These are phyloP conservation scores for Agonopterix heracliana DNA, from an alignment of 2,888 invertebrate species.

Conservation along the genomic window DNA sequence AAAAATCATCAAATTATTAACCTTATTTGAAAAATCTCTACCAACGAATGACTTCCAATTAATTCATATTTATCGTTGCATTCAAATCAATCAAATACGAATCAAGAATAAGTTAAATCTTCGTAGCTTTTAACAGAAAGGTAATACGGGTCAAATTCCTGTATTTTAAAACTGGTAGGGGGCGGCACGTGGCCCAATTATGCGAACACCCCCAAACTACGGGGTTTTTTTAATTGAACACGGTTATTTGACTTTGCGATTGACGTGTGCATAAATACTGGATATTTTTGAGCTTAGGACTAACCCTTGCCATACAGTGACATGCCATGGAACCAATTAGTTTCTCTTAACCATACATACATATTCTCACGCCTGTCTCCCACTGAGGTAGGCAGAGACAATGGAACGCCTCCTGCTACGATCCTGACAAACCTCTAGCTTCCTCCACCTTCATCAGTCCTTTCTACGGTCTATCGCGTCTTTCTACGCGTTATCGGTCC, in stretches of 20 bases:
- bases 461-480: too few species aligned
- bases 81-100: conserved; percentile 32
- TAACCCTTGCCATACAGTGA: neutral
- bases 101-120: conserved; percentile 7
- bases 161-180: conserved; percentile 21
- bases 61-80: conserved; percentile 40
- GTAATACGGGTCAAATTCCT: conserved; percentile 15
- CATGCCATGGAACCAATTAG: too few species aligned
- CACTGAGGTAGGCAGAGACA: too few species aligned
- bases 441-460: too few species aligned
- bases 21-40: conserved; percentile 1
- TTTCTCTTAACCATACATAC: too few species aligned
- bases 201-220: conserved; percentile 40
- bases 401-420: too few species aligned
- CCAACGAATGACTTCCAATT: conserved; percentile 49
- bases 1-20: too few species aligned
- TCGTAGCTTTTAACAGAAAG: conserved; percentile 16
- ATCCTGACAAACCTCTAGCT: too few species aligned
- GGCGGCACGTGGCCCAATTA: conserved; percentile 66
- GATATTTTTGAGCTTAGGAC: conserved; percentile 1
- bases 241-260: conserved; percentile 65
- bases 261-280: conserved; percentile 34
- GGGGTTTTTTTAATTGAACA: conserved; percentile 61
- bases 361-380: too few species aligned
- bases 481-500: too few species aligned